phyloP scores from a whole-genome alignment of 2,113 vertebrate genomes.

The Dissostichus mawsoni region DNA sequence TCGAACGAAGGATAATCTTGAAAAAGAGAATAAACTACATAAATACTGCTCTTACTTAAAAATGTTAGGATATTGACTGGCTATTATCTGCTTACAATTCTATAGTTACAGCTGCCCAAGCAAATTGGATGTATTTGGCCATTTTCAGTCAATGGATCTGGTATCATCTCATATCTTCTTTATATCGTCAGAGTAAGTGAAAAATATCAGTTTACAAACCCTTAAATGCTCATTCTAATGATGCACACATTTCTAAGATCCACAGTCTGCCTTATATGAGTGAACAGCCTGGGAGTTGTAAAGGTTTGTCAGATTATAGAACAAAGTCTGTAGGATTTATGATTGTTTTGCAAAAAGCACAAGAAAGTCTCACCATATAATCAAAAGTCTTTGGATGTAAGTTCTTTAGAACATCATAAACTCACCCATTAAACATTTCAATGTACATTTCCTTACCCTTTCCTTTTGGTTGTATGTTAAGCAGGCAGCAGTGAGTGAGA shows the following conservation, averaged over 20 bases:
- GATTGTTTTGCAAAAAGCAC: constrained; percentile 1
- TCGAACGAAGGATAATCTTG: too few relatives aligned
- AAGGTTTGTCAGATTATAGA: neutral
- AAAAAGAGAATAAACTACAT: too few relatives aligned
- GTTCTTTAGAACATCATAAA: neutral
- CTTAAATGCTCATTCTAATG: neutral
- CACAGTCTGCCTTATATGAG: neutral
- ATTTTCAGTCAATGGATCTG: too few relatives aligned
- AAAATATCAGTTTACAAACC: neutral
- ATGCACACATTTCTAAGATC: constrained; percentile 11
- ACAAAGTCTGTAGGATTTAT: neutral
- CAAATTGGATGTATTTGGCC: too few relatives aligned
- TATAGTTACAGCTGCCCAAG: too few relatives aligned
- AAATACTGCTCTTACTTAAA: too few relatives aligned
- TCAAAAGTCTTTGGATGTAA: neutral
- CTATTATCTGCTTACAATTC: too few relatives aligned
- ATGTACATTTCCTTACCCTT: neutral
- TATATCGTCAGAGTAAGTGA: too few relatives aligned
- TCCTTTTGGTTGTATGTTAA: neutral
- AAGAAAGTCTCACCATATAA: neutral
- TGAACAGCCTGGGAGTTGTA: neutral
- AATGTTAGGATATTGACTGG: too few relatives aligned
- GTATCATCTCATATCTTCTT: too few relatives aligned
- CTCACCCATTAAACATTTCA: neutral
- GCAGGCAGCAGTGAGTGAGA: neutral